phyloP scores from a whole-genome alignment of 2,888 invertebrate genomes.

The Cynaeus angustus region DNA sequence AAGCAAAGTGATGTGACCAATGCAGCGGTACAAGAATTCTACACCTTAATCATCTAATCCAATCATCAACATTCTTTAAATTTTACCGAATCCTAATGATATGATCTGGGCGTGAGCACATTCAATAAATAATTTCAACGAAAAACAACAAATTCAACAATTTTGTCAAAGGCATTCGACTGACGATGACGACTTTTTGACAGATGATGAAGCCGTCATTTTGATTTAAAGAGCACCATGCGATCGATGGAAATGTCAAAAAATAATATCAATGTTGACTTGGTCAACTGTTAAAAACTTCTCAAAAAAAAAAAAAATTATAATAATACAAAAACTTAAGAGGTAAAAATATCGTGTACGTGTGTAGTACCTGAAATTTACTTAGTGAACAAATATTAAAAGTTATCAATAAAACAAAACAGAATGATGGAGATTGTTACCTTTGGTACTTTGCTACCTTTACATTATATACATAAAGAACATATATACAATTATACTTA shows the following conservation, averaged over 20 bases:
- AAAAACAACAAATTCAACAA: slow-evolving; percentile 38
- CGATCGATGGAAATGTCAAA: slow-evolving; percentile 42
- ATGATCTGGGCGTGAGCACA: slow-evolving; percentile 29
- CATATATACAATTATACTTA: slow-evolving; percentile 45
- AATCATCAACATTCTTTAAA: slow-evolving; percentile 31
- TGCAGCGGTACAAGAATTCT: slow-evolving; percentile 31
- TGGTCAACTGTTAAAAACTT: slow-evolving; percentile 28
- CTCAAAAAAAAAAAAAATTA: neutral
- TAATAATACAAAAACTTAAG: slow-evolving; percentile 2
- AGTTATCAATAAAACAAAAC: slow-evolving; percentile 21
- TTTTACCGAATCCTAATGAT: slow-evolving; percentile 18
- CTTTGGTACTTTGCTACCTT: slow-evolving; percentile 49
- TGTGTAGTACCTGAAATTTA: neutral
- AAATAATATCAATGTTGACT: slow-evolving; percentile 36
- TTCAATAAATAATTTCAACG: slow-evolving; percentile 24
- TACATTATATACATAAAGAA: slow-evolving; percentile 49
- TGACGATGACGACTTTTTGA: neutral
- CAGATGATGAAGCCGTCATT: neutral
- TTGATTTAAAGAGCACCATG: slow-evolving; percentile 30
- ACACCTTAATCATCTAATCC: slow-evolving; percentile 15
- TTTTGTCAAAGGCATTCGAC: slow-evolving; percentile 14
- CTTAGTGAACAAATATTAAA: slow-evolving; percentile 37
- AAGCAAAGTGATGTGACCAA: slow-evolving; percentile 32
- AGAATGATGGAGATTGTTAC: slow-evolving; percentile 45
- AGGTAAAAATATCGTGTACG: slow-evolving; percentile 31